Conservation (phyloP, 2,797 vertebrate species). For the Notoglanidium macrostoma region DNA sequence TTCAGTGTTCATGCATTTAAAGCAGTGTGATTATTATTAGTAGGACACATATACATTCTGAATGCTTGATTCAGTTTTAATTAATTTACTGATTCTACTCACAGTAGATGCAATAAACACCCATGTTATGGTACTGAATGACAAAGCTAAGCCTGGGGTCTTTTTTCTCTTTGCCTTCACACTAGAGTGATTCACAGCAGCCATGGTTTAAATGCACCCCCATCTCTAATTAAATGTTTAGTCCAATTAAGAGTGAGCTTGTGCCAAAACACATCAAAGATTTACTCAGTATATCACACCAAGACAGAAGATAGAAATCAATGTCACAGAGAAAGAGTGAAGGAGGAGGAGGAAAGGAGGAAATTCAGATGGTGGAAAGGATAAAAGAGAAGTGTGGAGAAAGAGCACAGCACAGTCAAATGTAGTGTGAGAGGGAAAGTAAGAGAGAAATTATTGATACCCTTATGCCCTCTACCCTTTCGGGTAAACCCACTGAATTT, state of each 20-base stretch:
- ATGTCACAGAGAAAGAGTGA: neutral
- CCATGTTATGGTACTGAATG: neutral
- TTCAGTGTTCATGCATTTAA: neutral
- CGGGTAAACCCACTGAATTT: neutral
- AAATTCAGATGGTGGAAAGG: constrained; percentile 2
- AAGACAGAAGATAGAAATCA: constrained; percentile 4
- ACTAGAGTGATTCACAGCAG: constrained; percentile 22
- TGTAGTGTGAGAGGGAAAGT: neutral
- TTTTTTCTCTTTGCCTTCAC: constrained; percentile 18
- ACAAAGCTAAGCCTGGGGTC: constrained; percentile 13
- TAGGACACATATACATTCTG: neutral
- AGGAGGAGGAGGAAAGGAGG: neutral
- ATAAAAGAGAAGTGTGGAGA: neutral
- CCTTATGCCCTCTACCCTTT: neutral
- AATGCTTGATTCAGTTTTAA: neutral
- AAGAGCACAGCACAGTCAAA: neutral
- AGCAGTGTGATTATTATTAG: too few relatives aligned
- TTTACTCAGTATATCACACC: constrained; percentile 19
- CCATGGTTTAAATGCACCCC: neutral
- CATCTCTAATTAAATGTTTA: constrained; percentile 36
- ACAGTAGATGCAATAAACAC: neutral
- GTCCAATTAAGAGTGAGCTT: constrained; percentile 41
- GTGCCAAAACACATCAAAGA: constrained; percentile 38
- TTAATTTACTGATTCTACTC: neutral
- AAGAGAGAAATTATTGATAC: neutral